Base-by-base conservation (phyloP, 2,113 vertebrate genomes). In the Sigmodon hispidus region DNA sequence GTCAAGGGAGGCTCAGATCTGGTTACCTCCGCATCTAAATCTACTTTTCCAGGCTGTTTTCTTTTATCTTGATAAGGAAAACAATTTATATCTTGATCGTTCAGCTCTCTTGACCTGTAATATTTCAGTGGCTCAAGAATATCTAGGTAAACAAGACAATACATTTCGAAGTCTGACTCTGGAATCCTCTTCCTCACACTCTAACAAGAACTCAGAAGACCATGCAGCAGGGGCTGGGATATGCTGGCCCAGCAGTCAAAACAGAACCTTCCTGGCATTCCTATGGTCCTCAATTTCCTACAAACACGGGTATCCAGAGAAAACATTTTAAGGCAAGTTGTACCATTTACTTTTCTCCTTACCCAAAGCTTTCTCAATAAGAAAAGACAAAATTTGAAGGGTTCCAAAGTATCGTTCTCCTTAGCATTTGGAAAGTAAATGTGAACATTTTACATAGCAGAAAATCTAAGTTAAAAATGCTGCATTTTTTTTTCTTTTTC, bases 51-150 rank as follows among this genome's bases (percentile, higher is more conserved):
- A 67, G 7, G 3, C 16, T 31, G 16, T 81, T 81, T 76, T 87
- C 40, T 61, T 96, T 89, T 31, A 81, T 86, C 31, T 81, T 83
- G 63, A 87, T 55, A 31, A 95, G 76, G 16, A 59, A 57, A 87
- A 93, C 36, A 50, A 17, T n/a, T 84, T 55, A 67, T 61, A 59
- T 57, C 55, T 45, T 93, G 81, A 73, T 81, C 17, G 67, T n/a
- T 21, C 31, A 77, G 55, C 40, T 91, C 36, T 72, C 76, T 88
- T 90, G 84, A 40, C 36, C 17, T 48, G 16, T 36, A 79, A n/a
- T 63, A 36, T 50, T 85, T 95, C 63, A 88, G 57, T 50, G 57
- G 24, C 13, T 24, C 72, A 12, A 34, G 1, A 26, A 50, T 40
- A 16, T 36, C 1, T 7, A 70, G 50, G 4, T 11, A 50, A 80